Evolutionary conservation across 2,888 invertebrate species (phyloP).

Genomic region (Meiosimyza decipiens): DNA sequence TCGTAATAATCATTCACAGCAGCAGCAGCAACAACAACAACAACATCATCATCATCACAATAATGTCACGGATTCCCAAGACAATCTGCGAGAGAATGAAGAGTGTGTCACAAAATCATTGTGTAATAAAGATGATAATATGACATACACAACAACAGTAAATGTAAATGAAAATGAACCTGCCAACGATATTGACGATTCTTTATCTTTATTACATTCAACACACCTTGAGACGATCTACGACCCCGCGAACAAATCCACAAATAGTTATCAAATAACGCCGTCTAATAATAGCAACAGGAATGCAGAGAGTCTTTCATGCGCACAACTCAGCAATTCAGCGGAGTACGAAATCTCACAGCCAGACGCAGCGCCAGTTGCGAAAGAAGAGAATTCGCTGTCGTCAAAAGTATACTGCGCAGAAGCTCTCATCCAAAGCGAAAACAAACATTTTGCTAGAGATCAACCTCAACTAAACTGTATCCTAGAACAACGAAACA

Average conservation of each 20-base stretch:
- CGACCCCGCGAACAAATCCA: slow-evolving; percentile 56
- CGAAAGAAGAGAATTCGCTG: slow-evolving; percentile 4
- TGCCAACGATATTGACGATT: too few relatives aligned
- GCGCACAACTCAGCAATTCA: slow-evolving; percentile 43
- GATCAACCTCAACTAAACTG: slow-evolving; percentile 33
- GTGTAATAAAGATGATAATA: slow-evolving; percentile 35
- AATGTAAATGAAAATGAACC: background rate
- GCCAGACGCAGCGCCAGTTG: slow-evolving; percentile 37
- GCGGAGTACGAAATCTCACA: slow-evolving; percentile 36
- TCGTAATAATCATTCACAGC: slow-evolving; percentile 51
- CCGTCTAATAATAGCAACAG: slow-evolving; percentile 62
- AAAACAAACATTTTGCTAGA: slow-evolving; percentile 4
- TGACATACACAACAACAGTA: background rate
- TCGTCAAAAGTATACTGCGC: background rate
- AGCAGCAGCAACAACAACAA: slow-evolving; percentile 41
- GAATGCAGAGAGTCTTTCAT: slow-evolving; percentile 42
- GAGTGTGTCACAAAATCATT: background rate
- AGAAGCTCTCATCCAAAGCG: background rate
- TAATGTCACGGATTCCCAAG: slow-evolving; percentile 32
- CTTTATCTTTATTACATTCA: slow-evolving; percentile 26
- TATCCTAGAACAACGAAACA: slow-evolving; percentile 44
- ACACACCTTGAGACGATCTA: slow-evolving; percentile 62
- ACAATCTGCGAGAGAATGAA: slow-evolving; percentile 4
- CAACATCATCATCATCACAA: background rate
- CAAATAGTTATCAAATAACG: slow-evolving; percentile 65